These are phyloP conservation scores for Callithrix jacchus DNA, from an alignment of 2,113 vertebrate species.

Conservation along the genomic window DNA sequence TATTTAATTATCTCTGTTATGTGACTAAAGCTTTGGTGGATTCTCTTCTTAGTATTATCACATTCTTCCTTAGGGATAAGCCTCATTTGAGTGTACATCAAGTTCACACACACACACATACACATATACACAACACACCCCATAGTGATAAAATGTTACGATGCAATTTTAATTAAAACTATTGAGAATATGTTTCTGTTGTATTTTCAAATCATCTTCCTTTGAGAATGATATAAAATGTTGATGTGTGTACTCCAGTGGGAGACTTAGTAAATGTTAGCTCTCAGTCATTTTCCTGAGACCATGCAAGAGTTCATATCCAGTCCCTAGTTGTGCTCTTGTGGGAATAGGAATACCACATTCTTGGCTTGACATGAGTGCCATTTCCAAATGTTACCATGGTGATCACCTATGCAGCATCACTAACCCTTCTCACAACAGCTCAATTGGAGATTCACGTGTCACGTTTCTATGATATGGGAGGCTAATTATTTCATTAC, in stretches of 20 bases:
- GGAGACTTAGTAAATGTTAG: constrained; percentile 58
- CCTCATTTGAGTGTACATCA: constrained; percentile 65
- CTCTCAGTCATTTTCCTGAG: constrained; percentile 76
- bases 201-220: constrained; percentile 59
- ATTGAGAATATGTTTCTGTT: constrained; percentile 54
- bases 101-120: not conserved
- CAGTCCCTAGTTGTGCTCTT: constrained; percentile 66
- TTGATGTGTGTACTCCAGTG: constrained; percentile 51
- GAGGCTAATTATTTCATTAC: constrained; percentile 88
- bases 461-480: constrained; percentile 86
- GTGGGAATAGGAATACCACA: constrained; percentile 75
- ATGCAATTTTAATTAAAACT: constrained; percentile 73
- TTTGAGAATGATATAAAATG: constrained; percentile 60
- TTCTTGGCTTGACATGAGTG: constrained; percentile 81
- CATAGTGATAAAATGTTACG: constrained; percentile 27
- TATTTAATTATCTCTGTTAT: constrained; percentile 68
- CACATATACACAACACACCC: not conserved
- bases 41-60: constrained; percentile 52
- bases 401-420: constrained; percentile 84
- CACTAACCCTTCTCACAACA: constrained; percentile 84
- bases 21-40: constrained; percentile 70
- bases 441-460: constrained; percentile 87
- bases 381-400: constrained; percentile 84
- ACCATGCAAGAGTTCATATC: constrained; percentile 75
- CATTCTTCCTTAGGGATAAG: constrained; percentile 51